Base-by-base conservation (phyloP, 2,113 vertebrate genomes). In the Dicerorhinus sumatrensis region DNA sequence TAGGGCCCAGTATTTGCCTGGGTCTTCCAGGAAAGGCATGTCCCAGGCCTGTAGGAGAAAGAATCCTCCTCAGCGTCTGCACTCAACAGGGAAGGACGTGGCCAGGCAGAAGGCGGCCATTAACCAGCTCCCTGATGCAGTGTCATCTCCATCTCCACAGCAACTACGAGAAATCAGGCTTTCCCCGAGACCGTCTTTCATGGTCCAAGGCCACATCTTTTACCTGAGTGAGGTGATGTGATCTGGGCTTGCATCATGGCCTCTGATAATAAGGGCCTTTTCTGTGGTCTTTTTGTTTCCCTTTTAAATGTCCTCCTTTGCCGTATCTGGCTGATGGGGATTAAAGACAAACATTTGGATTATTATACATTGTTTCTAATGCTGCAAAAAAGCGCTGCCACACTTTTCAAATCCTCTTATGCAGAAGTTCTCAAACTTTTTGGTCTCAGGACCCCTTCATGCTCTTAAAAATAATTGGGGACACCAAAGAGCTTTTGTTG, bases 81-180 rank as follows among this genome's bases (percentile, higher is more conserved):
- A 23, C n/a, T 63, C 2, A 33, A 29, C 10, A 56, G 31, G 31
- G 36, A 56, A 82, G 21, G 51, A 75, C 51, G 3, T 5, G n/a
- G 25, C 29, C 77, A 63, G 72, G 65, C 14, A 58, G 39, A 72
- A 81, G 21, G 16, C 46, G 70, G 48, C 23, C 6, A 2, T 17
- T 27, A n/a, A 27, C 29, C 2, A 6, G 58, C 4, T n/a, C 9
- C 3, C n/a, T 46, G 39, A 8, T 8, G 2, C 9, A 39, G 8
- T 0, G 0, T 27, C 25, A 9, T 16, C 39, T 77, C 56, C n/a
- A 36, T 0, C 3, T n/a, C 39, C 81, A 42, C 0, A 8, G 58
- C n/a, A 73, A 18, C 20, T 33, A 11, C 39, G 51, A 42, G 36
- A 83, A 63, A 67, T n/a, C 23, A 10, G 83, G 27, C 11, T 95